A percentile compares a stretch with the other conserved stretches of the same genome.
Evolutionary conservation across 2,888 invertebrate species (phyloP).

Genomic region (Andricus quercusramuli): DNA sequence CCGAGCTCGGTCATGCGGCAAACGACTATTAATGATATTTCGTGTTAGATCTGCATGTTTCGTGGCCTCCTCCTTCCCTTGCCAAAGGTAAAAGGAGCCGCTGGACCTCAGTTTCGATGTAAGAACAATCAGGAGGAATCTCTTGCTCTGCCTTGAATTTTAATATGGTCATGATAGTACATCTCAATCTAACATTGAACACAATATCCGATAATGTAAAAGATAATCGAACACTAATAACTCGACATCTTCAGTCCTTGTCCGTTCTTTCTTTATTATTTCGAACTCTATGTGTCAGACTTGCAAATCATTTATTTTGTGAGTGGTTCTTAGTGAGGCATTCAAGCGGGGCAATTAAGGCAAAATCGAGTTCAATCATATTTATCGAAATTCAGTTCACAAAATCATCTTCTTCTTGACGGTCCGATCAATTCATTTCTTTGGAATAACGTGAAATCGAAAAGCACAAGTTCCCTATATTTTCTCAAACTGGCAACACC

Average conservation of each 20-base stretch:
- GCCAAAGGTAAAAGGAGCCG: slow-evolving; percentile 62
- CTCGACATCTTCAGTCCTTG: not conserved
- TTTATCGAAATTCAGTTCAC: too few species aligned
- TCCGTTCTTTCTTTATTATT: not conserved
- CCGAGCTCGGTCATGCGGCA: slow-evolving; percentile 75
- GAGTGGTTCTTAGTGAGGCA: not conserved
- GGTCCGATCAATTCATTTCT: too few species aligned
- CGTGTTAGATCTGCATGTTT: slow-evolving; percentile 75
- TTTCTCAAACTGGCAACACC: too few species aligned
- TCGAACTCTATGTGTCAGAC: not conserved
- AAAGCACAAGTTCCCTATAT: too few species aligned
- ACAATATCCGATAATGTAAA: slow-evolving; percentile 11
- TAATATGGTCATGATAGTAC: slow-evolving; percentile 20
- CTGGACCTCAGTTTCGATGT: slow-evolving; percentile 38
- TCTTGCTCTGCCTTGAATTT: slow-evolving; percentile 36
- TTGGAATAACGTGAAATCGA: too few species aligned
- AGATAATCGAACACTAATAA: slow-evolving; percentile 27
- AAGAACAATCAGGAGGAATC: slow-evolving; percentile 33
- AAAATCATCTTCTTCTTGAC: too few species aligned
- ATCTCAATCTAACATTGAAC: slow-evolving; percentile 24
- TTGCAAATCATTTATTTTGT: not conserved
- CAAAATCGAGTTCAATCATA: too few species aligned
- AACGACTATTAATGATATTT: slow-evolving; percentile 78
- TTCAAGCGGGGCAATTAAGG: too few species aligned
- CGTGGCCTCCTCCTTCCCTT: slow-evolving; percentile 45